Conservation (phyloP, 2,888 invertebrate species). For the Archaeoteleia sp. region DNA sequence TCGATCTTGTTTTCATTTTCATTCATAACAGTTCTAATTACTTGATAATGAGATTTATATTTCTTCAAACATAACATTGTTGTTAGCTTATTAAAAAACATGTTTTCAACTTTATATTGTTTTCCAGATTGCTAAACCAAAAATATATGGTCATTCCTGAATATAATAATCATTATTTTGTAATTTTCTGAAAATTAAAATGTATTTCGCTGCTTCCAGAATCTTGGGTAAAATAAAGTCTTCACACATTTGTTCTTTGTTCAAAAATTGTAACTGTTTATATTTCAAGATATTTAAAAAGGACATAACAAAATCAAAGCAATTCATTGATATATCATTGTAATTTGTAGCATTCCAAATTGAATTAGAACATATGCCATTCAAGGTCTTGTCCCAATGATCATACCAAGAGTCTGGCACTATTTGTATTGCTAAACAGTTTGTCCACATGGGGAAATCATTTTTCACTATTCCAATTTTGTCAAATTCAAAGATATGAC, state of each 20-base stretch:
- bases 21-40: slow-evolving; percentile 27
- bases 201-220: slow-evolving; percentile 89
- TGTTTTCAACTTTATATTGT: no score
- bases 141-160: slow-evolving; percentile 35
- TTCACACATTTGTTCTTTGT: slow-evolving; percentile 80
- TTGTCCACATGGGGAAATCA: slow-evolving; percentile 63
- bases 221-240: slow-evolving; percentile 88
- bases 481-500: slow-evolving; percentile 90
- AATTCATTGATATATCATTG: slow-evolving; percentile 86
- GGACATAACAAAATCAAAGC: slow-evolving; percentile 89
- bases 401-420: slow-evolving; percentile 66
- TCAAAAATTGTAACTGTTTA: slow-evolving; percentile 56
- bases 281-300: slow-evolving; percentile 85
- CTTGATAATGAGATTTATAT: slow-evolving; percentile 40
- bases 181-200: slow-evolving; percentile 86
- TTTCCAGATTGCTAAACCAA: slow-evolving; percentile 6
- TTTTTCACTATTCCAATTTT: slow-evolving; percentile 80
- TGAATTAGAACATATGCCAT: slow-evolving; percentile 76
- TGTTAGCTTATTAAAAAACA: no score
- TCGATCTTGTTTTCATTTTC: slow-evolving; percentile 75
- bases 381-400: slow-evolving; percentile 67
- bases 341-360: slow-evolving; percentile 84
- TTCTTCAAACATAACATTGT: neutral
- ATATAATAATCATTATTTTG: slow-evolving; percentile 77
- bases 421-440: slow-evolving; percentile 61